These are phyloP conservation scores for Gobiocypris rarus DNA, from an alignment of 2,113 vertebrate genomes.

Conservation along the genomic window DNA sequence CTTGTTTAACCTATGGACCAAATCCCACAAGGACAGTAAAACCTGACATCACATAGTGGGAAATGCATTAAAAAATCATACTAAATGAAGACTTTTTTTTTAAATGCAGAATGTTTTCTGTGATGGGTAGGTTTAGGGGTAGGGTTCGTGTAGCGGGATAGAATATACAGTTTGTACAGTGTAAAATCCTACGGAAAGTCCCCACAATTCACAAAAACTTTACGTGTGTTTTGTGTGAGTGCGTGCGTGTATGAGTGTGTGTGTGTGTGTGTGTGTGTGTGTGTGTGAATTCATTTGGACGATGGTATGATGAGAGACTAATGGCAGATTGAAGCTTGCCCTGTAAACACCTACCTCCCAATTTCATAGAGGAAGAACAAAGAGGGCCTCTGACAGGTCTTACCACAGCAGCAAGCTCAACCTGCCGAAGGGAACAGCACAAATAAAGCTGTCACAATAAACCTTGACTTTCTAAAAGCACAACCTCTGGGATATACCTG, in stretches of 20 bases:
- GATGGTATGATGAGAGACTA: neutral
- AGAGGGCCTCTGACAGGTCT: neutral
- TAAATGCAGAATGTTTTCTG: too few species aligned
- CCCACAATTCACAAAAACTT: too few species aligned
- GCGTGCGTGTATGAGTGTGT: too few species aligned
- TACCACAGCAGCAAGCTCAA: neutral
- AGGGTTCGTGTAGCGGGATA: too few species aligned
- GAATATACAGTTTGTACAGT: too few species aligned
- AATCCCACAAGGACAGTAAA: too few species aligned
- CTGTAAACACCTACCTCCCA: neutral
- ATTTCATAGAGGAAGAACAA: neutral
- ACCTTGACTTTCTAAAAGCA: neutral
- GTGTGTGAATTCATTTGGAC: neutral
- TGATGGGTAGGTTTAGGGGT: too few species aligned
- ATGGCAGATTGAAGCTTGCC: slow-evolving; percentile 15
- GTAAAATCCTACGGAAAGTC: too few species aligned
- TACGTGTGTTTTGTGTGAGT: too few species aligned
- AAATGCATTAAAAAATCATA: too few species aligned
- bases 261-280: neutral
- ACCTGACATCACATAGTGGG: neutral
- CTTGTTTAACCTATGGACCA: too few species aligned
- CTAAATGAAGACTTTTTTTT: too few species aligned
- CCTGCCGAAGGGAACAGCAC: neutral
- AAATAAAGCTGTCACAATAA: slow-evolving; percentile 16
- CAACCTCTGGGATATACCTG: neutral